Conservation (phyloP, 2,113 vertebrate genomes). For the Sciurus niger region DNA sequence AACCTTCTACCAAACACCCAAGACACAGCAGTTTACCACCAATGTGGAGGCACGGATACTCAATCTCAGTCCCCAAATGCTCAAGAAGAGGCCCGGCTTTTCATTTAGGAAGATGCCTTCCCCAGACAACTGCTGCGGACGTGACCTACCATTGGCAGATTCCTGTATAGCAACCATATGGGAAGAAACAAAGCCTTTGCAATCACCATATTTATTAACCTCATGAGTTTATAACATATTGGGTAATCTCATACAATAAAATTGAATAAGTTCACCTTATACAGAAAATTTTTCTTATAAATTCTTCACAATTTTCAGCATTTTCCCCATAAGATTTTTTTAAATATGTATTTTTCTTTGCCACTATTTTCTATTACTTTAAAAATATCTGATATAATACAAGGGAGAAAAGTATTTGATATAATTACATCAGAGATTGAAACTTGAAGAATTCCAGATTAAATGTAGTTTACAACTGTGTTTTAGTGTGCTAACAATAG, state of each 20-base stretch:
- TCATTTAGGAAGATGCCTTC: neutral
- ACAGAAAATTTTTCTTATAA: conserved; percentile 2
- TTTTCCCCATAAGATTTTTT: neutral
- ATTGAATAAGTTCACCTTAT: neutral
- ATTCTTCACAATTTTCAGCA: neutral
- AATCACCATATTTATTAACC: neutral
- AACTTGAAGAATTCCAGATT: neutral
- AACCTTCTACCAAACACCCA: neutral
- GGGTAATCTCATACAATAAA: neutral
- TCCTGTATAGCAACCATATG: neutral
- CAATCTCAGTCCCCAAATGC: neutral
- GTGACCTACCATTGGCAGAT: neutral
- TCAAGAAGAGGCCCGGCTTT: neutral
- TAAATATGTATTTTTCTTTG: neutral
- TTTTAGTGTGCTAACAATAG: neutral
- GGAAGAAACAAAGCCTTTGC: conserved; percentile 26
- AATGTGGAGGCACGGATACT: neutral
- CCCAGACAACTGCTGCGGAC: neutral
- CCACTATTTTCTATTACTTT: neutral
- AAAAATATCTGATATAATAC: conserved; percentile 32
- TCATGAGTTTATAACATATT: neutral
- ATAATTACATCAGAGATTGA: neutral
- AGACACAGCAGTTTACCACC: neutral
- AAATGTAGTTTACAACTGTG: neutral
- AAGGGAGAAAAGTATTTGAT: conserved; percentile 15